Base-by-base conservation (phyloP, 2,113 vertebrate genomes). In the Brachypteracias leptosomus region DNA sequence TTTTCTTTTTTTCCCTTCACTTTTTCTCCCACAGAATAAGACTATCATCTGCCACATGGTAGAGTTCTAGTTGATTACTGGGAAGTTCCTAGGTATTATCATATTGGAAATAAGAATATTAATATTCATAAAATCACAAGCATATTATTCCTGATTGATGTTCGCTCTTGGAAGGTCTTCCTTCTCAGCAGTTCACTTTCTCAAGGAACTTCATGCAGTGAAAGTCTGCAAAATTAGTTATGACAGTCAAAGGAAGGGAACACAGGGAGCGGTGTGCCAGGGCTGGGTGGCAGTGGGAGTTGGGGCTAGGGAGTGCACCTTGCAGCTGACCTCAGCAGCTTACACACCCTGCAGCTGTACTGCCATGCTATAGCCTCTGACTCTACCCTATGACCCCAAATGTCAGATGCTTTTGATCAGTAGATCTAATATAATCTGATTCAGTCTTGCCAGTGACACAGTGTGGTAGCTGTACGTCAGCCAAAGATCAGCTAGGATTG, bases 231-330 rank as follows among this genome's bases (percentile, higher is more conserved):
- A 67, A 72, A 55, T 7, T 17, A 42, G 9, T 55, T 35, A 3
- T 29, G n/a, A 11, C 15, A 35, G 21, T 35, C 24, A 42, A 49
- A 21, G 19, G 24, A 57, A 57, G 17, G 19, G 18, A 88, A 25
- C n/a, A 13, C 4, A 16, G n/a, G 13, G n/a, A 21, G 9, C 46
- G 29, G 15, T 25, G 35, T 73, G 33, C 52, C 44, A 16, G 15
- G 36, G 5, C 28, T 47, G 29, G 17, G 11, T 40, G 38, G n/a
- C 29, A 52, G 51, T 8, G 19, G 44, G 17, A 52, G 14, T 14
- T 31, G 52, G 38, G 17, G 17, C 8, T 14, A 52, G 20, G 11
- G 16, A 31, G 11, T 10, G 4, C 1, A 0, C 24, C 22, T 42
- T 52, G 21, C 11, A 28, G n/a, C 0, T 2, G 16, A 33, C 10